Percentiles rank a stretch among this genome's conserved stretches.
These are phyloP conservation scores for Eclectus roratus DNA, from an alignment of 2,113 vertebrate genomes.

Conservation along the genomic window DNA sequence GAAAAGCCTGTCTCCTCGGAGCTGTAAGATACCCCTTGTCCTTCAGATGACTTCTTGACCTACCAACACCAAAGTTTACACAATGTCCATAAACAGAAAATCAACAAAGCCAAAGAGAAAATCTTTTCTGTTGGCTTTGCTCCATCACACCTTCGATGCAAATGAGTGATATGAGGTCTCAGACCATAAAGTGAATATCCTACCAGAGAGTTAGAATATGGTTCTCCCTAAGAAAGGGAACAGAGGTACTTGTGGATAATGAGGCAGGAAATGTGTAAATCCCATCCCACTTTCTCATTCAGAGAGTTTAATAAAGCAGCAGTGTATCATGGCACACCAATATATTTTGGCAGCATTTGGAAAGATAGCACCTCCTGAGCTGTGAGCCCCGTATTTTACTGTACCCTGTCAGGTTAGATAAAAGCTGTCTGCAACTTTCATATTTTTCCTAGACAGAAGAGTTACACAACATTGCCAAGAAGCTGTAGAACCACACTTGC, in stretches of 20 bases:
- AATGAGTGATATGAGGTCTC: background rate
- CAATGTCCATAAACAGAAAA: background rate
- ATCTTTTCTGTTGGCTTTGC: background rate
- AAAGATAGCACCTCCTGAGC: conserved; percentile 45
- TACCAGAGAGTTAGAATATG: background rate
- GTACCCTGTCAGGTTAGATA: conserved; percentile 31
- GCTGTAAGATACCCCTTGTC: background rate
- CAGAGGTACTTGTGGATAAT: background rate
- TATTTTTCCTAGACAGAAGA: conserved; percentile 44
- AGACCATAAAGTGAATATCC: background rate
- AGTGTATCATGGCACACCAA: background rate
- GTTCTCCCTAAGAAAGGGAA: background rate
- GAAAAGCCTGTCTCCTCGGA: fast-evolving
- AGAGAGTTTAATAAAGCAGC: conserved; percentile 44
- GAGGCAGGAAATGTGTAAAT: conserved; percentile 22
- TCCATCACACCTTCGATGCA: background rate
- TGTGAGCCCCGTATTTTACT: background rate
- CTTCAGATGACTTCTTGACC: background rate
- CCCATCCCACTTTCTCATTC: background rate
- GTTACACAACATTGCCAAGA: conserved; percentile 1
- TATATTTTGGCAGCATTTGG: conserved; percentile 22
- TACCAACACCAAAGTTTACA: background rate
- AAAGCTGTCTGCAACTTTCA: conserved; percentile 53
- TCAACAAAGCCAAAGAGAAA: background rate
- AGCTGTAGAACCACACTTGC: background rate